These are phyloP conservation scores for Pseudocheirus occidentalis DNA, from an alignment of 2,797 vertebrate species.

Conservation along the genomic window DNA sequence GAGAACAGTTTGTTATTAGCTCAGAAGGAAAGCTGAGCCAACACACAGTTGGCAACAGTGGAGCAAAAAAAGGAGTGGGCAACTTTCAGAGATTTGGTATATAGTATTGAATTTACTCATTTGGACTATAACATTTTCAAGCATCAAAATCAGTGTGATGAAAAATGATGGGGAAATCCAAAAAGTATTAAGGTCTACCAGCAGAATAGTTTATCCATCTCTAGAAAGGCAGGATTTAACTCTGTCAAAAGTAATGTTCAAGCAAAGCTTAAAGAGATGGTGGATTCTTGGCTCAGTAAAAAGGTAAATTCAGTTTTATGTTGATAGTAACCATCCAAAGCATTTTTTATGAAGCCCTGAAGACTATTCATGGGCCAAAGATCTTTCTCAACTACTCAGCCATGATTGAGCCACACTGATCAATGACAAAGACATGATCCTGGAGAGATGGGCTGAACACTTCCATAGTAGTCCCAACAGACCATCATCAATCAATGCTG, in stretches of 20 bases:
- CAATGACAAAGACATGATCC: not conserved
- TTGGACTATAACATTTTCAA: not conserved
- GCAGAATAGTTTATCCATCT: not conserved
- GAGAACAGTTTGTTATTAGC: not conserved
- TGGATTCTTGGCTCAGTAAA: not conserved
- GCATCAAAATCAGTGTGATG: not conserved
- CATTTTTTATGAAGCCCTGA: not conserved
- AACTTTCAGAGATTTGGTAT: not conserved
- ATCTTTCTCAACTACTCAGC: not conserved
- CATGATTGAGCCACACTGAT: not conserved
- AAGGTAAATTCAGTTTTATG: not conserved
- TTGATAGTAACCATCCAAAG: not conserved
- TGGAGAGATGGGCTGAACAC: not conserved
- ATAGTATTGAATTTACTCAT: not conserved
- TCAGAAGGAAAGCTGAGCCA: not conserved
- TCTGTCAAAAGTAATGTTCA: not conserved
- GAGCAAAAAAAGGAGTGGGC: not conserved
- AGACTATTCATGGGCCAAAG: not conserved
- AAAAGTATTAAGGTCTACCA: not conserved
- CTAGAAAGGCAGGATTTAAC: not conserved
- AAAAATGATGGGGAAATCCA: not conserved
- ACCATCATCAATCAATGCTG: not conserved
- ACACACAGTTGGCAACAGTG: not conserved
- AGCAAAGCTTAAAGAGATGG: not conserved
- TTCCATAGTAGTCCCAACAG: not conserved